Conservation (phyloP, 2,113 vertebrate genomes). For the Gymnarchus niloticus region DNA sequence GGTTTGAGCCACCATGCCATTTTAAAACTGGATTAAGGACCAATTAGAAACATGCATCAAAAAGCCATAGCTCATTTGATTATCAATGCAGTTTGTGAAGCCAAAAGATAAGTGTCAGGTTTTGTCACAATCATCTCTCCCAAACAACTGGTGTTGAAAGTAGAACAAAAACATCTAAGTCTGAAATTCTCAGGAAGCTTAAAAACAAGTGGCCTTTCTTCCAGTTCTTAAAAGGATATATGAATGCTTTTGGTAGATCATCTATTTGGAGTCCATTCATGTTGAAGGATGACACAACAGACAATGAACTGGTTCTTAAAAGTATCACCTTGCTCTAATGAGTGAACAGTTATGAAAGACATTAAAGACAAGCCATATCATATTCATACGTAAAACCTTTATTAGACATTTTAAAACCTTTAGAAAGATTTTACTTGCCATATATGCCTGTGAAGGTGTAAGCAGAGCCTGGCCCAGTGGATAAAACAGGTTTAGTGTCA, state of each 20-base stretch:
- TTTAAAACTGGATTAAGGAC: no score
- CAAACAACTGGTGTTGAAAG: neutral
- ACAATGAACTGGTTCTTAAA: no score
- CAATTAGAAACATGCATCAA: no score
- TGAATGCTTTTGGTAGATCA: neutral
- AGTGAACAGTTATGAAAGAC: neutral
- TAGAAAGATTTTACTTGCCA: neutral
- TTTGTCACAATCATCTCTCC: neutral
- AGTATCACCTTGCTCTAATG: neutral
- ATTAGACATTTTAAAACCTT: neutral
- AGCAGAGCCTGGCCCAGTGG: neutral
- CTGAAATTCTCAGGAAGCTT: neutral
- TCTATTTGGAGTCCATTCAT: no score
- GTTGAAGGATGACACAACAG: neutral
- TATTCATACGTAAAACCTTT: neutral
- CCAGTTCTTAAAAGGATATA: neutral
- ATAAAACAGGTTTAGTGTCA: neutral
- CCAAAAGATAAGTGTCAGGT: neutral
- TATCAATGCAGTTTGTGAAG: neutral
- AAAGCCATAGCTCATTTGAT: neutral
- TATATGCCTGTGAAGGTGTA: neutral
- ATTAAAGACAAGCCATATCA: neutral
- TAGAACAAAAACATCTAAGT: neutral
- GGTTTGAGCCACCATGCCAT: no score
- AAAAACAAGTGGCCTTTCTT: neutral